These are phyloP conservation scores for Notarius quadriscutis DNA, from an alignment of 2,113 vertebrate species.

Conservation along the genomic window DNA sequence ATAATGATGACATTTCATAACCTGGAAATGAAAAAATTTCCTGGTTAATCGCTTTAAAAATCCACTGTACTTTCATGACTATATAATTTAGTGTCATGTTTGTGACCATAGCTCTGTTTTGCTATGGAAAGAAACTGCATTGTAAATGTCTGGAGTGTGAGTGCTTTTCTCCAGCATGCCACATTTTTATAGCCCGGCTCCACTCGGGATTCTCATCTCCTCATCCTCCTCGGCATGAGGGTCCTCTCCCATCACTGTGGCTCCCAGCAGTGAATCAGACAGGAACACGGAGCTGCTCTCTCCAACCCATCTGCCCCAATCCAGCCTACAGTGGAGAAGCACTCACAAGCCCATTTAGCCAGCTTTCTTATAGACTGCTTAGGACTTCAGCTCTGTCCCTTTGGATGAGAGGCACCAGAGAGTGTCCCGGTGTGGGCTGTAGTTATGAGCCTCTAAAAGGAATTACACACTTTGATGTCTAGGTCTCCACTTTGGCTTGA, in stretches of 20 bases:
- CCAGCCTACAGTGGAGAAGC: constrained; percentile 23
- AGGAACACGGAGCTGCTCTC: constrained; percentile 16
- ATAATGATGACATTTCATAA: no score
- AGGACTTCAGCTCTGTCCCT: constrained; percentile 40
- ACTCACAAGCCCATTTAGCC: constrained; percentile 38
- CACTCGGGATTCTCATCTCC: constrained; percentile 17
- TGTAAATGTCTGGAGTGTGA: constrained; percentile 1
- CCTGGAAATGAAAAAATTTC: no score
- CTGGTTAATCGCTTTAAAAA: no score
- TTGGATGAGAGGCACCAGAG: constrained; percentile 40
- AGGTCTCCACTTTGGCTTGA: constrained; percentile 25
- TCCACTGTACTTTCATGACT: not conserved
- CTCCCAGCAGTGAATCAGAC: constrained; percentile 32
- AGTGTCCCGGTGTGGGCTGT: constrained; percentile 21
- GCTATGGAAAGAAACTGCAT: not conserved
- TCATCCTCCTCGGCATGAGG: not conserved
- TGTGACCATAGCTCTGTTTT: not conserved
- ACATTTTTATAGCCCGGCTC: not conserved
- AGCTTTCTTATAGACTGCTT: constrained; percentile 38
- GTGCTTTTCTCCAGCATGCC: constrained; percentile 1
- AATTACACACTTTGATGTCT: constrained; percentile 44
- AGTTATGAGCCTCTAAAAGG: constrained; percentile 39
- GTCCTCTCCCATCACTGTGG: constrained; percentile 22
- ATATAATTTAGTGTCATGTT: no score
- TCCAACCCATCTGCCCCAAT: constrained; percentile 28